Percentiles rank a stretch among this genome's conserved stretches.
These are phyloP conservation scores for Silurus glanis DNA, from an alignment of 2,113 vertebrate species.

Conservation along the genomic window DNA sequence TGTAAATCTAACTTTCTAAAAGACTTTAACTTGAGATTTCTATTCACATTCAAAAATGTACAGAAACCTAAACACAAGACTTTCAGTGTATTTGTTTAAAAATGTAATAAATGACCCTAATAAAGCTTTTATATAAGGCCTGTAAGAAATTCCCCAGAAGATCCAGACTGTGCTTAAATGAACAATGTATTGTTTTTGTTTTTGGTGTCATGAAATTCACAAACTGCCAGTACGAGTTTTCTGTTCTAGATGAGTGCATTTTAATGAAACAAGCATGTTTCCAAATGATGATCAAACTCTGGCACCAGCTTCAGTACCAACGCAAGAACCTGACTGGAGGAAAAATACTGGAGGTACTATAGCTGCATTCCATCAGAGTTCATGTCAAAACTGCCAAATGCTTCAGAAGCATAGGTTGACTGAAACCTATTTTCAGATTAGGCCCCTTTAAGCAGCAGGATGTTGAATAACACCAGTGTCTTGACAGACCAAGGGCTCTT, in stretches of 20 bases:
- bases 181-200: background rate
- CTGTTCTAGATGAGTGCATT: background rate
- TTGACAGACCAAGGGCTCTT: conserved; percentile 52
- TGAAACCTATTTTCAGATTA: conserved; percentile 63
- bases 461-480: conserved; percentile 61
- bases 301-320: conserved; percentile 51
- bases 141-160: background rate
- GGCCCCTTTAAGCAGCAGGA: conserved; percentile 52
- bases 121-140: background rate
- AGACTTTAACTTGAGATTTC: background rate
- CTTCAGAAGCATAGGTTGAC: conserved; percentile 49
- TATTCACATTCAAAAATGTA: too few relatives aligned
- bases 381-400: conserved; percentile 57
- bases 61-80: too few relatives aligned
- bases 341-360: conserved; percentile 4
- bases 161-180: background rate
- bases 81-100: too few relatives aligned
- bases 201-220: background rate
- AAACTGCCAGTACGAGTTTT: background rate
- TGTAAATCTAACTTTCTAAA: background rate
- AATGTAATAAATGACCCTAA: background rate
- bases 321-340: background rate
- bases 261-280: background rate
- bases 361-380: conserved; percentile 59
- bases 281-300: background rate